These are phyloP conservation scores for Chelon labrosus DNA, from an alignment of 2,797 vertebrate genomes.

Conservation along the genomic window DNA sequence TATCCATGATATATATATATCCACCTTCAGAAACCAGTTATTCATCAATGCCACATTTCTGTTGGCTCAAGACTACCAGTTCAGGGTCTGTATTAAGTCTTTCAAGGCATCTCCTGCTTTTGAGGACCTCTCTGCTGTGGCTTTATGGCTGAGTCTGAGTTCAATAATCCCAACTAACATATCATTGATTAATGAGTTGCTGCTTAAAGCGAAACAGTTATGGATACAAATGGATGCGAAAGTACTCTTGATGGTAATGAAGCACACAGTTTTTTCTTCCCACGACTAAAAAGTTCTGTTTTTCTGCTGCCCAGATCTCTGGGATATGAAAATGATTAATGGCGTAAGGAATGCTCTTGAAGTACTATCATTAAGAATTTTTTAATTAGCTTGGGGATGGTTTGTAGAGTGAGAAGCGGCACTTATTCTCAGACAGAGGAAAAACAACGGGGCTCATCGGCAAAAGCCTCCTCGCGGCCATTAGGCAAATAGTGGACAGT, in stretches of 20 bases:
- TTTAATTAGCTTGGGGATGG: slow-evolving; percentile 65
- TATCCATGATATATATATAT: slow-evolving; percentile 67
- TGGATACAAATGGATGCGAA: slow-evolving; percentile 61
- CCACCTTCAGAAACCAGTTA: slow-evolving; percentile 58
- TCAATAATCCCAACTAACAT: slow-evolving; percentile 60
- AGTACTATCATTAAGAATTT: slow-evolving; percentile 61
- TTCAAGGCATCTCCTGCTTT: slow-evolving; percentile 5
- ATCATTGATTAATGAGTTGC: slow-evolving; percentile 60
- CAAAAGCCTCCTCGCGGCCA: slow-evolving; percentile 33
- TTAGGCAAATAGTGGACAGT: slow-evolving; percentile 40
- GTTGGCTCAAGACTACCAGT: slow-evolving; percentile 38
- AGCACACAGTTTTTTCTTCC: slow-evolving; percentile 16
- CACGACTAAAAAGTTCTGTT: slow-evolving; percentile 29
- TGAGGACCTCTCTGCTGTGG: slow-evolving; percentile 20
- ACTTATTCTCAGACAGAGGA: slow-evolving; percentile 22
- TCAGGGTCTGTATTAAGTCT: slow-evolving; percentile 27
- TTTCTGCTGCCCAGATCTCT: slow-evolving; percentile 53
- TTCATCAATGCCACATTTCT: slow-evolving; percentile 72
- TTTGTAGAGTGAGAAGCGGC: slow-evolving; percentile 51
- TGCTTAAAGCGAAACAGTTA: slow-evolving; percentile 59
- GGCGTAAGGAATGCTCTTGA: slow-evolving; percentile 42
- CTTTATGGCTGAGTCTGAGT: slow-evolving; percentile 47
- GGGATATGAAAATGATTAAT: slow-evolving; percentile 68
- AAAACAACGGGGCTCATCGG: slow-evolving; percentile 46
- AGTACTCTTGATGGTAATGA: slow-evolving; percentile 60